A percentile compares a stretch with the other conserved stretches of the same genome.
Evolutionary conservation across 2,113 vertebrate genomes (phyloP).

Genomic region (Alouatta palliata): DNA sequence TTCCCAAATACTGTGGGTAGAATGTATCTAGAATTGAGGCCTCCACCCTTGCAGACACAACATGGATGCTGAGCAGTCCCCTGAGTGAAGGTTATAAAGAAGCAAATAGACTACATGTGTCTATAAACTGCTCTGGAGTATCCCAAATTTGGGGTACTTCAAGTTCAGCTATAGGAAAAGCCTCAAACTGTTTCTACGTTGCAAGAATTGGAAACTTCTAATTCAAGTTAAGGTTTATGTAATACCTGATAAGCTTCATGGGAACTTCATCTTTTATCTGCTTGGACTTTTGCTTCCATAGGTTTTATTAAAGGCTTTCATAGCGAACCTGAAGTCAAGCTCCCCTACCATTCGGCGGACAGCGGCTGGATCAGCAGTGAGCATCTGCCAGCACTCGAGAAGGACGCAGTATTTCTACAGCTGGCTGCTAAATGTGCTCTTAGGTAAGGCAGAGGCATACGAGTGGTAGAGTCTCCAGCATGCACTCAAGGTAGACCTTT

Average conservation of each 20-base stretch:
- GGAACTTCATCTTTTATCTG: neutral
- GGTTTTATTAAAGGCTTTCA: conserved; percentile 95
- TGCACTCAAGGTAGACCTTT: neutral
- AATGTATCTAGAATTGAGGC: neutral
- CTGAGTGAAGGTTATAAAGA: neutral
- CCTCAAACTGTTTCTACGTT: neutral
- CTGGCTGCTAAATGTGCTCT: conserved; percentile 95
- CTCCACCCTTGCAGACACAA: neutral
- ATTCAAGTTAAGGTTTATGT: neutral
- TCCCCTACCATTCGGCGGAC: conserved; percentile 96
- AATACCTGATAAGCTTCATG: neutral
- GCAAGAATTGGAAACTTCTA: neutral
- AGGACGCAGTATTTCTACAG: conserved; percentile 96
- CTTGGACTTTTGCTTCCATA: conserved; percentile 67
- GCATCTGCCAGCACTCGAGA: conserved; percentile 95
- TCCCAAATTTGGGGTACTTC: neutral
- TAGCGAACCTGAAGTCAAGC: conserved; percentile 94
- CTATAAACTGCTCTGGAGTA: neutral
- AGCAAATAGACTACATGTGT: rapidly evolving
- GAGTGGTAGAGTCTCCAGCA: rapidly evolving
- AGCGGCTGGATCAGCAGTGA: conserved; percentile 92
- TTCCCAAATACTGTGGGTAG: neutral
- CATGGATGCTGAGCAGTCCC: too few species aligned
- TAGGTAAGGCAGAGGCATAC: conserved; percentile 84
- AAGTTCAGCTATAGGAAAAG: neutral